Evolutionary conservation across 2,888 invertebrate species (phyloP).

Genomic region (Dryobotodes eremita): DNA sequence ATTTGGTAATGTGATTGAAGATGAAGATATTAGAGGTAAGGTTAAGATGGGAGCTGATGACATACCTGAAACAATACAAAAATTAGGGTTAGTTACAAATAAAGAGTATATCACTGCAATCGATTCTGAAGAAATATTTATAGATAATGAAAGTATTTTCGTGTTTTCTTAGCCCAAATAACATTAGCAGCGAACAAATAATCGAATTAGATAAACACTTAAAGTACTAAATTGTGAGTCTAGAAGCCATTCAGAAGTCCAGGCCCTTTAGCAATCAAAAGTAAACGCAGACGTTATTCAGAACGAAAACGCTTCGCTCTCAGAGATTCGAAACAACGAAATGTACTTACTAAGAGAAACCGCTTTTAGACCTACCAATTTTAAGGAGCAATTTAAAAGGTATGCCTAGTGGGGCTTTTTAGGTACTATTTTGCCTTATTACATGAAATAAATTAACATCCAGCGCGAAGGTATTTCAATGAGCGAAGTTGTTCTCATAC

Average conservation of each 20-base stretch:
- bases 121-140: not conserved
- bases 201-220: conserved; percentile 25
- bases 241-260: conserved; percentile 41
- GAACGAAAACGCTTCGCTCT: conserved; percentile 59
- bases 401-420: conserved; percentile 67
- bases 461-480: conserved; percentile 75
- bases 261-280: conserved; percentile 58
- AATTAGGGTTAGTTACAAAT: conserved; percentile 12
- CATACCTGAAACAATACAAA: conserved; percentile 76
- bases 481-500: conserved; percentile 76
- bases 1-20: conserved; percentile 19
- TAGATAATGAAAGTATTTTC: not conserved
- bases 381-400: conserved; percentile 67
- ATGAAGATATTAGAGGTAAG: conserved; percentile 1
- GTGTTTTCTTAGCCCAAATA: not conserved
- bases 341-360: conserved; percentile 65
- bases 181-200: conserved; percentile 26
- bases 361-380: conserved; percentile 66
- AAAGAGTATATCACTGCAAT: not conserved
- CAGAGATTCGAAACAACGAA: conserved; percentile 64
- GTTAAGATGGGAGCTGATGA: conserved; percentile 13
- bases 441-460: conserved; percentile 77
- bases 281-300: conserved; percentile 61
- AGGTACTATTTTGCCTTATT: conserved; percentile 71
- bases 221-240: conserved; percentile 28